phyloP scores from a whole-genome alignment of 2,113 vertebrate species.

The Ciconia boyciana region DNA sequence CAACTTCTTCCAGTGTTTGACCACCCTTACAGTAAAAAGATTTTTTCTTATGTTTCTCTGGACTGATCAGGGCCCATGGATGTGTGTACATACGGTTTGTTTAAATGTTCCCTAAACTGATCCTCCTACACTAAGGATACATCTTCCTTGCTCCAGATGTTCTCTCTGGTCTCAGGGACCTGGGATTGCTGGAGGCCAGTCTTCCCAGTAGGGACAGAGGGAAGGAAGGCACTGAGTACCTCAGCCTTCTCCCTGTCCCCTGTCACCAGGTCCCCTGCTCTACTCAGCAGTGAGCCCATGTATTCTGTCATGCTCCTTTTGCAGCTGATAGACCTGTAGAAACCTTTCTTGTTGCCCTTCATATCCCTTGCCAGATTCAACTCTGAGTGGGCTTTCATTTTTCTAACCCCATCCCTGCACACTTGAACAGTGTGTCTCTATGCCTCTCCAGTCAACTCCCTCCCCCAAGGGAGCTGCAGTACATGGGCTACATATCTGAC shows the following conservation, averaged over 20 bases:
- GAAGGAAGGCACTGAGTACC: background rate
- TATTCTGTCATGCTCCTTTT: background rate
- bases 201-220: background rate
- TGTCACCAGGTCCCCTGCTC: background rate
- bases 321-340: background rate
- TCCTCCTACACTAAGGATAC: background rate
- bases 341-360: background rate
- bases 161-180: background rate
- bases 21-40: background rate
- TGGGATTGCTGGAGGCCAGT: background rate
- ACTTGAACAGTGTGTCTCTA: background rate
- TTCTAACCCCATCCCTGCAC: background rate
- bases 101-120: background rate
- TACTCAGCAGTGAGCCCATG: background rate
- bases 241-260: background rate
- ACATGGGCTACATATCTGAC: background rate
- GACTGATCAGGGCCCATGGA: background rate
- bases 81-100: background rate
- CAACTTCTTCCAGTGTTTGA: background rate
- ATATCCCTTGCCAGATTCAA: background rate
- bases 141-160: rapidly evolving
- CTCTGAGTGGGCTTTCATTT: background rate
- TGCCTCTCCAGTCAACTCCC: background rate
- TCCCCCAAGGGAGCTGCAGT: background rate
- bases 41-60: background rate